phyloP scores from a whole-genome alignment of 2,888 invertebrate genomes.

The Apantesis nais region DNA sequence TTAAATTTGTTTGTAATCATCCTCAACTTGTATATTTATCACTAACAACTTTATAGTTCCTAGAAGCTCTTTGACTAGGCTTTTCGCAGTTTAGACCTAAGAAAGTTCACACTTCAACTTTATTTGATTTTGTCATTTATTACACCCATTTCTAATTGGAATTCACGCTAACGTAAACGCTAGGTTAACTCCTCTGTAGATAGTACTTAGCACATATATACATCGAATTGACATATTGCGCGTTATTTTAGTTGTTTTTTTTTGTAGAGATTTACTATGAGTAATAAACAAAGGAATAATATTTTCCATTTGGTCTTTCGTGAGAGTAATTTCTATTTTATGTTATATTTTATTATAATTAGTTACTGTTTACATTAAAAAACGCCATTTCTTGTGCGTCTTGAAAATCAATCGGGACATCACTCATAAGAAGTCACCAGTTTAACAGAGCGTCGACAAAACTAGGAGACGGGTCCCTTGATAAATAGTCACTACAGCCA shows the following conservation, averaged over 20 bases:
- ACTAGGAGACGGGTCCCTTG: too few relatives aligned
- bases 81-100: slow-evolving; percentile 34
- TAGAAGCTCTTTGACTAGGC: slow-evolving; percentile 43
- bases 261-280: slow-evolving; percentile 18
- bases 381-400: too few relatives aligned
- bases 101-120: slow-evolving; percentile 20
- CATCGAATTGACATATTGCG: slow-evolving; percentile 27
- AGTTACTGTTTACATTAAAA: too few relatives aligned
- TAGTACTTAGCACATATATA: slow-evolving; percentile 1
- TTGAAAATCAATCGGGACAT: too few relatives aligned
- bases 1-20: slow-evolving; percentile 53
- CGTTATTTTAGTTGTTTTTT: slow-evolving; percentile 32
- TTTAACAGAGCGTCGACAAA: too few relatives aligned
- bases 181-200: slow-evolving; percentile 18
- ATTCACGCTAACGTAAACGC: slow-evolving; percentile 22
- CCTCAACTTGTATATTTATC: slow-evolving; percentile 56
- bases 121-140: slow-evolving; percentile 33
- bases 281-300: not conserved
- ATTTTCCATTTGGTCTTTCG: not conserved
- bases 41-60: slow-evolving; percentile 55
- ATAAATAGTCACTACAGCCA: too few relatives aligned
- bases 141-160: slow-evolving; percentile 38
- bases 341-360: not conserved
- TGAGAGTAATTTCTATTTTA: not conserved
- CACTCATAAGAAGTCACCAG: too few relatives aligned